These are phyloP conservation scores for Steinernema scapterisci DNA, from an alignment of 2,888 invertebrate genomes.

Conservation along the genomic window DNA sequence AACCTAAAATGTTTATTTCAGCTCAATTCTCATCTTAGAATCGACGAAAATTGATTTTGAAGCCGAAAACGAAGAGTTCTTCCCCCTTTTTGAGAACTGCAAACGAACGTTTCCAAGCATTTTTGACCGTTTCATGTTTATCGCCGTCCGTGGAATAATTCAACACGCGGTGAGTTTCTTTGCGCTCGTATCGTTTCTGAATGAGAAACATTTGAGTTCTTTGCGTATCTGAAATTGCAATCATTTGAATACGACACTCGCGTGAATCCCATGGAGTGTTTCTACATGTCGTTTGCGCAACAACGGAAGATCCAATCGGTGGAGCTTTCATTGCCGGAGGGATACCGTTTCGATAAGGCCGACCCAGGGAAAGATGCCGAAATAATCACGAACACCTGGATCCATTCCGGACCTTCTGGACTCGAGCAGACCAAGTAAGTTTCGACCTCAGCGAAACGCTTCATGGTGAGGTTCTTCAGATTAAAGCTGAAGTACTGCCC, in stretches of 20 bases:
- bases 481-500: slow-evolving; percentile 8
- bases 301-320: not conserved
- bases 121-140: not conserved
- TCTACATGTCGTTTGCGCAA: not conserved
- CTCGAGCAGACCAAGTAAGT: not conserved
- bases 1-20: not conserved
- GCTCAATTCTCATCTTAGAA: not conserved
- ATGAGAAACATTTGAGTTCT: not conserved
- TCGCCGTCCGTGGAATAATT: too few relatives aligned
- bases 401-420: not conserved
- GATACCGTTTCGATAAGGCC: not conserved
- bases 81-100: not conserved
- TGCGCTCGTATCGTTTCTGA: too few relatives aligned
- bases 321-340: not conserved
- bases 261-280: not conserved
- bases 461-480: not conserved
- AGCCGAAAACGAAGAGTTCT: not conserved
- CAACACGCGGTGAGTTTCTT: too few relatives aligned
- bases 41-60: not conserved
- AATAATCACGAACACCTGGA: slow-evolving; percentile 14
- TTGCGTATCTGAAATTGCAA: not conserved
- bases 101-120: not conserved
- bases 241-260: not conserved
- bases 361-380: slow-evolving; percentile 1
- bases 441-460: not conserved